Evolutionary conservation across 2,113 vertebrate species (phyloP).

Genomic region (Oenanthe melanoleuca): DNA sequence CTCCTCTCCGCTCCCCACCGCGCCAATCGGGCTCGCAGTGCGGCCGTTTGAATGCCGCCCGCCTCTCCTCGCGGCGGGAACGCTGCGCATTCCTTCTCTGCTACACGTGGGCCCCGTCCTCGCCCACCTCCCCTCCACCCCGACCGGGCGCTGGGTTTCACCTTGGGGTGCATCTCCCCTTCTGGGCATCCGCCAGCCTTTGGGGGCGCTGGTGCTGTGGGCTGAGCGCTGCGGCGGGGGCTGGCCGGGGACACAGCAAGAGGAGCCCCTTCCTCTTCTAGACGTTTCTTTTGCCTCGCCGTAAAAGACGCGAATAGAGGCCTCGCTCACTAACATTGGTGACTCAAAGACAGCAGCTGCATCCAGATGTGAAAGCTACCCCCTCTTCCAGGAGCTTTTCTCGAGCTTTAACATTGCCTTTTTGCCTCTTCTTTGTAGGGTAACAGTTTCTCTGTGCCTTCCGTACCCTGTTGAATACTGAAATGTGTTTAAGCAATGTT

Average conservation of each 20-base stretch:
- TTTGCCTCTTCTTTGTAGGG: slow-evolving; percentile 16
- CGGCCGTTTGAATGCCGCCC: slow-evolving; percentile 11
- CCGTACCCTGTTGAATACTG: background rate
- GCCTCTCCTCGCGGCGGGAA: background rate
- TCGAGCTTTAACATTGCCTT: background rate
- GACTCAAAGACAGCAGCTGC: background rate
- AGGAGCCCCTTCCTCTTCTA: background rate
- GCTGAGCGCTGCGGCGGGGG: background rate
- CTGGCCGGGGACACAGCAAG: background rate
- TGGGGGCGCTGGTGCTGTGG: background rate
- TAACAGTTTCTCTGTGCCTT: background rate
- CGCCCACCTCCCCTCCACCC: too few relatives aligned
- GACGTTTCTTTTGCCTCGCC: background rate
- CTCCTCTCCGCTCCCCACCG: background rate
- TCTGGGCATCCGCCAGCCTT: background rate
- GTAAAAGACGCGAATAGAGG: background rate
- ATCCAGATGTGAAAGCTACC: background rate
- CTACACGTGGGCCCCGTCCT: background rate
- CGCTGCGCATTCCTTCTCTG: background rate
- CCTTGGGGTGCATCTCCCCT: background rate
- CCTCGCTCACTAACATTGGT: background rate
- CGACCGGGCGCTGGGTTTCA: background rate
- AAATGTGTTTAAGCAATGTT: background rate
- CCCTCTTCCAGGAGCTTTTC: background rate
- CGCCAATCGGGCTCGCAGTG: slow-evolving; percentile 26